A percentile compares a stretch with the other conserved stretches of the same genome.
Evolutionary conservation across 2,113 vertebrate genomes (phyloP).

Genomic region (Calypte anna): DNA sequence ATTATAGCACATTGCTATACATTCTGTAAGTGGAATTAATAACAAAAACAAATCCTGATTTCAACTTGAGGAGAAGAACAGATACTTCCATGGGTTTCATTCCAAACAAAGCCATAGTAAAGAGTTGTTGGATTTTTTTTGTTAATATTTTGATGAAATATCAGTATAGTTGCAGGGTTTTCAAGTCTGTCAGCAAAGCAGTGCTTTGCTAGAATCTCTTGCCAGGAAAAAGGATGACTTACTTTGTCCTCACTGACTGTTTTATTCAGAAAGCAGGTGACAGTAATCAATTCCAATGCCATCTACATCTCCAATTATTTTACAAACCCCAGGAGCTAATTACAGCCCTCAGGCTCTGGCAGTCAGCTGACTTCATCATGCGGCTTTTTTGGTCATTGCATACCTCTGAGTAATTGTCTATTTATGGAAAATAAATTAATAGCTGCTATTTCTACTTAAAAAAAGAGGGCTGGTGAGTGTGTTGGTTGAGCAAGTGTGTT

Average conservation of each 20-base stretch:
- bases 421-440: slow-evolving; percentile 75
- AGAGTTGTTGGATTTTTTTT: too few relatives aligned
- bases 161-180: background rate
- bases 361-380: slow-evolving; percentile 66
- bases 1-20: background rate
- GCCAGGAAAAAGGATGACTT: slow-evolving; percentile 20
- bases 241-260: slow-evolving; percentile 55
- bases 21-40: background rate
- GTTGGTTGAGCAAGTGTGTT: slow-evolving; percentile 7
- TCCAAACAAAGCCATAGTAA: background rate
- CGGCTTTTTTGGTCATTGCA: slow-evolving; percentile 20
- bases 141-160: background rate
- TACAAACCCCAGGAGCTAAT: slow-evolving; percentile 69
- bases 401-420: slow-evolving; percentile 74
- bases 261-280: slow-evolving; percentile 72
- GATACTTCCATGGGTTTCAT: background rate
- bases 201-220: slow-evolving; percentile 8
- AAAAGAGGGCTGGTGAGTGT: background rate
- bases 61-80: background rate
- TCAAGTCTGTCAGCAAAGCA: slow-evolving; percentile 32
- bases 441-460: slow-evolving; percentile 55
- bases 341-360: slow-evolving; percentile 62
- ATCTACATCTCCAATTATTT: slow-evolving; percentile 68
- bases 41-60: background rate
- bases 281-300: slow-evolving; percentile 67